A percentile compares a stretch with the other conserved stretches of the same genome.
Conservation (phyloP, 2,113 vertebrate species). For the Vombatus ursinus region DNA sequence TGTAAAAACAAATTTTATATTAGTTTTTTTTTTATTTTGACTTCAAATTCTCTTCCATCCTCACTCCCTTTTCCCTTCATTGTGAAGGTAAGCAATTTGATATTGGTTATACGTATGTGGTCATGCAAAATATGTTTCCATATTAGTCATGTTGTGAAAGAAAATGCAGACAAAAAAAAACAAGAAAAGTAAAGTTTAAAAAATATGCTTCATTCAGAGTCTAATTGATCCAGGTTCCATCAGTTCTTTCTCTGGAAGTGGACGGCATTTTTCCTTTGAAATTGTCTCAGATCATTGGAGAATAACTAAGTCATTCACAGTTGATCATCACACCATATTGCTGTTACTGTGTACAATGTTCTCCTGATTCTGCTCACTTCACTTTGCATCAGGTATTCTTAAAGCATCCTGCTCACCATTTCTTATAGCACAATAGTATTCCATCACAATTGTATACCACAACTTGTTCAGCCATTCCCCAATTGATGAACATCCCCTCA, state of each 20-base stretch:
- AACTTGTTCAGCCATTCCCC: neutral
- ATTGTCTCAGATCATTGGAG: neutral
- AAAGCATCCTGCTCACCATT: neutral
- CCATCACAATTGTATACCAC: neutral
- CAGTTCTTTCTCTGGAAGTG: neutral
- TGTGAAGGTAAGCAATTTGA: neutral
- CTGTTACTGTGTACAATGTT: neutral
- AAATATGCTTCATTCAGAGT: neutral
- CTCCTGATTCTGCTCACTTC: neutral
- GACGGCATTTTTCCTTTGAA: neutral
- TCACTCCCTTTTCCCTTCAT: neutral
- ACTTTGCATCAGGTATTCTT: neutral
- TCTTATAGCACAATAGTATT: neutral
- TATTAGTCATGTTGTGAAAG: neutral
- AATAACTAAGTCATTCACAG: neutral
- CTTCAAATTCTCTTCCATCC: neutral
- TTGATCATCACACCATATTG: neutral
- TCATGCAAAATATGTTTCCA: neutral
- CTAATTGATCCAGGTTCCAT: neutral
- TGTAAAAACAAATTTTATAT: neutral
- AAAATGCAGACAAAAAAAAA: neutral
- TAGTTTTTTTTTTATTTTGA: neutral
- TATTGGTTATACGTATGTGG: neutral
- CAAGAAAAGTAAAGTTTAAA: neutral
- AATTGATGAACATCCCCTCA: neutral